Percentiles rank a stretch among this genome's conserved stretches.
Evolutionary conservation across 2,888 invertebrate species (phyloP).

Genomic region (Aphodius granarius): DNA sequence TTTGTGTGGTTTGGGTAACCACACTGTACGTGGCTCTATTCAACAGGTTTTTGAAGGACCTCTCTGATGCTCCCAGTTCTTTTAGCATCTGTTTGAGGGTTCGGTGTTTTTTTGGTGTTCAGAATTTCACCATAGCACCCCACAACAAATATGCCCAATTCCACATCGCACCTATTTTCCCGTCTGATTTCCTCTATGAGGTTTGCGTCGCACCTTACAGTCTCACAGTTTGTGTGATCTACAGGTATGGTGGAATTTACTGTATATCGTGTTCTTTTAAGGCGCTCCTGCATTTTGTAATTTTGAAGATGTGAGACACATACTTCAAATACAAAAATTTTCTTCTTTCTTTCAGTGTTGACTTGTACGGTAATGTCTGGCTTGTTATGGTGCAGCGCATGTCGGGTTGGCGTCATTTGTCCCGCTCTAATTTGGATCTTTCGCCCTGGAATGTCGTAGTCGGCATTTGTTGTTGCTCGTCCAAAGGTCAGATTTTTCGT

Average conservation of each 20-base stretch:
- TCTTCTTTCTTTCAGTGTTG: not conserved
- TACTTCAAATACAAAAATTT: slow-evolving; percentile 3
- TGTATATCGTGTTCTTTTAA: slow-evolving; percentile 16
- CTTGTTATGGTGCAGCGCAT: slow-evolving; percentile 11
- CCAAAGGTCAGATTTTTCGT: slow-evolving; percentile 22
- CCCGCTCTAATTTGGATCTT: slow-evolving; percentile 5
- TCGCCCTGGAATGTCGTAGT: not conserved
- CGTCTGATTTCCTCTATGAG: not conserved
- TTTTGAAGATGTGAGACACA: slow-evolving; percentile 26
- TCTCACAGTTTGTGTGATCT: not conserved
- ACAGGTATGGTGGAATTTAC: not conserved
- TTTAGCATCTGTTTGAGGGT: not conserved
- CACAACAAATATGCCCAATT: not conserved
- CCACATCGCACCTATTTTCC: not conserved
- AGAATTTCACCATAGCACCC: slow-evolving; percentile 1
- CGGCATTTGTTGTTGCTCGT: slow-evolving; percentile 17
- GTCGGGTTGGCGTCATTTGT: not conserved
- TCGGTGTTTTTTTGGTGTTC: not conserved
- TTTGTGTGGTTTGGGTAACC: not conserved
- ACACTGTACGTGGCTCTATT: slow-evolving; percentile 4
- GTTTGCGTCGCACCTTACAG: not conserved
- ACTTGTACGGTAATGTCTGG: slow-evolving; percentile 5
- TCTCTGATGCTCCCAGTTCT: not conserved
- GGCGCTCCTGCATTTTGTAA: slow-evolving; percentile 16
- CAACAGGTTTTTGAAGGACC: not conserved